Evolutionary conservation across 2,888 invertebrate species (phyloP).

Genomic region (Troides oblongomaculatus): DNA sequence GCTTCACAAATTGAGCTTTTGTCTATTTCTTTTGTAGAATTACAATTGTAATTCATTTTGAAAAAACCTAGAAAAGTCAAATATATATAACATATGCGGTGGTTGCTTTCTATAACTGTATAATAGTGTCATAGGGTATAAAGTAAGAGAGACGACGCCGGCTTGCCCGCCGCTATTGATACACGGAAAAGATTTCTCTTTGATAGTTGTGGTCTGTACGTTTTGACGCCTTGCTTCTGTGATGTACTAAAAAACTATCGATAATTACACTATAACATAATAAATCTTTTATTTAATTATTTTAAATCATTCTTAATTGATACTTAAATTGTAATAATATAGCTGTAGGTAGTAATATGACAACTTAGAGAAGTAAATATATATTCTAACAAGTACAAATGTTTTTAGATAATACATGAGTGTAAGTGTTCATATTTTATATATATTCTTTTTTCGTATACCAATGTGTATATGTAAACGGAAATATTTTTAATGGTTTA

Average conservation of each 20-base stretch:
- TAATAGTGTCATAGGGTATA: slow-evolving; percentile 35
- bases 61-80: background rate
- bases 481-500: no score
- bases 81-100: background rate
- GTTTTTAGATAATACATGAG: no score
- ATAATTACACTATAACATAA: background rate
- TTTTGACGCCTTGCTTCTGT: slow-evolving; percentile 65
- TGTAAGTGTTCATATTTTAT: no score
- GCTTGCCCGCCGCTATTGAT: slow-evolving; percentile 70
- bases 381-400: no score
- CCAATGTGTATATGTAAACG: no score
- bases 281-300: background rate
- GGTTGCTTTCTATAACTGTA: slow-evolving; percentile 11
- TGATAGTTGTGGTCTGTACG: slow-evolving; percentile 77
- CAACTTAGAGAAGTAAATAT: no score
- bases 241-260: slow-evolving; percentile 32
- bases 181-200: slow-evolving; percentile 82
- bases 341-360: no score
- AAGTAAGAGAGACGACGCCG: slow-evolving; percentile 65
- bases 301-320: no score
- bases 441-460: no score
- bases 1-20: no score
- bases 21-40: background rate
- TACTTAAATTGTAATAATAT: no score
- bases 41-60: background rate